A percentile compares a stretch with the other conserved stretches of the same genome.
These are phyloP conservation scores for Chromobotia macracanthus DNA, from an alignment of 2,797 vertebrate species.

Conservation along the genomic window DNA sequence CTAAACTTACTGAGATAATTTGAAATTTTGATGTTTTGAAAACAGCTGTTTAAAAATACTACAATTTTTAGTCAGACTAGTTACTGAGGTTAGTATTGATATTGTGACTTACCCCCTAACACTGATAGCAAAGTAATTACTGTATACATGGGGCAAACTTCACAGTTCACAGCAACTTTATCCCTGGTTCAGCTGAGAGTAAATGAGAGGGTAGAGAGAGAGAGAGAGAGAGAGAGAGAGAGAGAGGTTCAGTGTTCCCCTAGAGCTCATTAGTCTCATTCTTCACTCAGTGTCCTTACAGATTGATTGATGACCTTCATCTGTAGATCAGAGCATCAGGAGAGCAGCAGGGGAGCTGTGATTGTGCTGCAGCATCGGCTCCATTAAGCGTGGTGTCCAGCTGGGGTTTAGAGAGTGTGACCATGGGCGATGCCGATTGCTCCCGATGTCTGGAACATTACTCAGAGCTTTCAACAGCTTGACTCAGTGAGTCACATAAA, in stretches of 20 bases:
- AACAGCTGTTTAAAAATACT: too few species aligned
- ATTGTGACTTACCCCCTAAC: background rate
- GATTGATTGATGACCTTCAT: slow-evolving; percentile 54
- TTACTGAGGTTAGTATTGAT: background rate
- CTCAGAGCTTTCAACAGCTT: slow-evolving; percentile 52
- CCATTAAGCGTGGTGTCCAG: slow-evolving; percentile 49
- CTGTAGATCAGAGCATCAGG: slow-evolving; percentile 44
- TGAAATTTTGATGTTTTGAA: too few species aligned
- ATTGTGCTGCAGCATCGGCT: slow-evolving; percentile 18
- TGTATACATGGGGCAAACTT: slow-evolving; percentile 29
- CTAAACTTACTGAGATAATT: too few species aligned
- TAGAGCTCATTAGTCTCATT: slow-evolving; percentile 40
- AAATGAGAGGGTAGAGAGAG: too few species aligned
- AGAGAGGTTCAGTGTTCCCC: slow-evolving; percentile 30
- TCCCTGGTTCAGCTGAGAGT: slow-evolving; percentile 34
- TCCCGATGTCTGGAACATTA: slow-evolving; percentile 41
- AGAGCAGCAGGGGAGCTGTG: slow-evolving; percentile 54
- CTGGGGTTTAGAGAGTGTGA: slow-evolving; percentile 30
- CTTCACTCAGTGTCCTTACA: slow-evolving; percentile 27
- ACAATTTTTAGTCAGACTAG: too few species aligned
- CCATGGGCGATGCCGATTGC: slow-evolving; percentile 46
- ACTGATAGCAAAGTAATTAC: slow-evolving; percentile 28
- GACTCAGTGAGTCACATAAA: slow-evolving; percentile 50
- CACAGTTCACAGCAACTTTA: slow-evolving; percentile 28
- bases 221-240: too few species aligned